Evolutionary conservation across 1,140 invertebrate genomes (phyloP).

Genomic region (Vollenhovia emeryi): DNA sequence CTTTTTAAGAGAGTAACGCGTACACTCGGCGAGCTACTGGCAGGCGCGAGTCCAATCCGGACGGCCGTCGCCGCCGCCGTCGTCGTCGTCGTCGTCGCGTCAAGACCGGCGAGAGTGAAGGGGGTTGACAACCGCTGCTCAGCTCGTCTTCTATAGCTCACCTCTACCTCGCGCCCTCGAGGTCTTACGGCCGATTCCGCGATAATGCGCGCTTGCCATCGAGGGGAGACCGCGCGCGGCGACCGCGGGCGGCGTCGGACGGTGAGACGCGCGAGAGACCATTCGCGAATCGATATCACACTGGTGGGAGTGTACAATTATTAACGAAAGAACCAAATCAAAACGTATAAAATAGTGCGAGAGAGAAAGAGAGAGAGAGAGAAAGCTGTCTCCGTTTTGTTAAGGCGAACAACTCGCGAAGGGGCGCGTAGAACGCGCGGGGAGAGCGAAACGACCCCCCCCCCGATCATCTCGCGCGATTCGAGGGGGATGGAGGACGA

Average conservation of each 20-base stretch:
- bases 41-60: slow-evolving; percentile 38
- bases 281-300: slow-evolving; percentile 48
- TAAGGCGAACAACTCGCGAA: slow-evolving; percentile 35
- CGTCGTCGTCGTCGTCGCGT: background rate
- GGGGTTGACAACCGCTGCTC: background rate
- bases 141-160: background rate
- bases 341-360: slow-evolving; percentile 59
- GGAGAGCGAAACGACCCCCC: background rate
- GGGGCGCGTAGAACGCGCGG: background rate
- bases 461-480: background rate
- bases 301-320: slow-evolving; percentile 30
- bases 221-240: slow-evolving; percentile 31
- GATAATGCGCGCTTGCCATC: background rate
- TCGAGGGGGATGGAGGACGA: too few relatives aligned
- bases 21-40: slow-evolving; percentile 18
- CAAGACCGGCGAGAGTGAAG: background rate
- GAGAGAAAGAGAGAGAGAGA: background rate
- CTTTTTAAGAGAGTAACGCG: slow-evolving; percentile 8
- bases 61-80: background rate
- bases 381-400: slow-evolving; percentile 42
- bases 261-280: slow-evolving; percentile 37
- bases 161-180: background rate
- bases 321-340: slow-evolving; percentile 67
- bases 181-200: background rate
- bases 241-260: background rate